Conservation (phyloP, 2,797 vertebrate genomes). For the Acanthiza pusilla region DNA sequence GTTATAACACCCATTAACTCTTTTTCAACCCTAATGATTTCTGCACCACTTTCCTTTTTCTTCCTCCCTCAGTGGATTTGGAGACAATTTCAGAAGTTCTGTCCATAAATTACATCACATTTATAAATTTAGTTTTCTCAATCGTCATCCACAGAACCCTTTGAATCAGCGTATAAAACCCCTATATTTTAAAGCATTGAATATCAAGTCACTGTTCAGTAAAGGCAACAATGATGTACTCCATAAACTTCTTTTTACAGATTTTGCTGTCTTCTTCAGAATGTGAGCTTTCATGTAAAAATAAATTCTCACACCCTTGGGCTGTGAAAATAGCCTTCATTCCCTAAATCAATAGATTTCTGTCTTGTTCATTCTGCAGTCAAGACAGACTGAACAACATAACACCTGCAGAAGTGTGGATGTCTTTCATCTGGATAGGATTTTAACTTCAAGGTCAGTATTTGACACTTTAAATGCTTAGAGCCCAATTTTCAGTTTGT, state of each 20-base stretch:
- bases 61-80: not conserved
- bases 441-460: not conserved
- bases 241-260: not conserved
- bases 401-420: not conserved
- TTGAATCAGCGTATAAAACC: not conserved
- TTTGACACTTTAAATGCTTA: not conserved
- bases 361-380: not conserved
- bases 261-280: not conserved
- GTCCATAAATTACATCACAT: not conserved
- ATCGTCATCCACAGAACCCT: not conserved
- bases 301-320: not conserved
- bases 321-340: not conserved
- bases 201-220: not conserved
- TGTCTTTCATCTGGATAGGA: not conserved
- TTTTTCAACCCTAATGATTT: not conserved
- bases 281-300: not conserved
- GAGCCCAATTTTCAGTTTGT: not conserved
- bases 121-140: not conserved
- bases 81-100: not conserved
- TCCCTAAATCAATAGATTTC: not conserved
- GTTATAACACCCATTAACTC: not conserved
- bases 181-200: not conserved
- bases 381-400: not conserved
- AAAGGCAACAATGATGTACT: not conserved
- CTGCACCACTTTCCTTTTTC: not conserved